These are phyloP conservation scores for Alloplasta piceator DNA, from an alignment of 2,888 invertebrate genomes.

Conservation along the genomic window DNA sequence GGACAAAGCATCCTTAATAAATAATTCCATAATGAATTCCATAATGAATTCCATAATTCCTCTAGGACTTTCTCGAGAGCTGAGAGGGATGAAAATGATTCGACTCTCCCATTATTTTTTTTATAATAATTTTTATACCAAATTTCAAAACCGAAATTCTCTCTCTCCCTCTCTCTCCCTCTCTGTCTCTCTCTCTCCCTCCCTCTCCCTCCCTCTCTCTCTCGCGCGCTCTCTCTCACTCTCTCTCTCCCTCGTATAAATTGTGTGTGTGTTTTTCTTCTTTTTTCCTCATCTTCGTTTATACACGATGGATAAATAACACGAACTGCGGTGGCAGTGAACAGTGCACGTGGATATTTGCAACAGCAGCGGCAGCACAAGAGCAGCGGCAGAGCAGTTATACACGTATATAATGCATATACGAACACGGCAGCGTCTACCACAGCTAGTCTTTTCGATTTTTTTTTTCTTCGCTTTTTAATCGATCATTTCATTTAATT, in stretches of 20 bases:
- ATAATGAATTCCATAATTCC: constrained; percentile 36
- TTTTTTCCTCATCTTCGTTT: constrained; percentile 52
- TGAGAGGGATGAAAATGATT: constrained; percentile 32
- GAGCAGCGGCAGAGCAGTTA: constrained; percentile 74
- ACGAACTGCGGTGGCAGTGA: constrained; percentile 83
- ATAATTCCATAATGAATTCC: too few relatives aligned
- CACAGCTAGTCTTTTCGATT: constrained; percentile 76
- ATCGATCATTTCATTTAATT: constrained; percentile 56
- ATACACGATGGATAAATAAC: constrained; percentile 79
- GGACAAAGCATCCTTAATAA: too few relatives aligned
- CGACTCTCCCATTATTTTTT: constrained; percentile 18
- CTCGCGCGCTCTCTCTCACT: constrained; percentile 8
- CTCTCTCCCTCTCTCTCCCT: constrained; percentile 11
- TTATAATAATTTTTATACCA: background rate
- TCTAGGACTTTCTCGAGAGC: constrained; percentile 15
- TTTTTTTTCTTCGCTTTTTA: constrained; percentile 54
- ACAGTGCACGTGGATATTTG: constrained; percentile 82
- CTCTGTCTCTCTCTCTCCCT: constrained; percentile 22
- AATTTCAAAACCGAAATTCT: constrained; percentile 3
- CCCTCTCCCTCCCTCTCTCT: background rate
- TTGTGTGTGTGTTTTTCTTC: constrained; percentile 38
- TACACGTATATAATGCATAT: constrained; percentile 77
- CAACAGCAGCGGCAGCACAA: constrained; percentile 79
- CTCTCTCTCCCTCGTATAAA: constrained; percentile 46
- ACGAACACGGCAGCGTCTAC: constrained; percentile 82